Evolutionary conservation across 2,113 vertebrate genomes (phyloP), one percentile per base, ranked within the genome.

Genomic region (Parotia lawesii): DNA sequence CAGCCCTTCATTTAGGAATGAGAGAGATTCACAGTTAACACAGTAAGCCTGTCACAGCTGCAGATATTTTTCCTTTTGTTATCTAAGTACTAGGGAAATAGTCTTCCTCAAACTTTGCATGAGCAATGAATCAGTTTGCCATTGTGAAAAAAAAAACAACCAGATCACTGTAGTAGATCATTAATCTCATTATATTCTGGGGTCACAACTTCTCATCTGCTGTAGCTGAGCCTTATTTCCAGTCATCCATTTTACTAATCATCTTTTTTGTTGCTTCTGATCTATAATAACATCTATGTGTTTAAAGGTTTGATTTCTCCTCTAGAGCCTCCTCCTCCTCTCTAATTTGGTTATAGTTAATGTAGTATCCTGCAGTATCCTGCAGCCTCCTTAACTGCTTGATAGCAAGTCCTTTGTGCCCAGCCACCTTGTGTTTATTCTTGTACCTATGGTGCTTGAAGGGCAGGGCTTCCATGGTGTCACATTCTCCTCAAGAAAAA

Each of bases 1-100:
- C 35, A 85, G 87, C 67, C 71, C 62, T 97, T 95, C 91, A 74
- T 73, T 73, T 73, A 79, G 38, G 37, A 91, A 93, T 62, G 61
- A 81, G 72, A 83, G 73, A 80, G 77, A 79, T 62, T 91, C 91
- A 95, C 71, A 91, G 47, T 83, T 85, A 87, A 66, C 4, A 15
- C 54, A 51, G 33, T 65, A 82, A 71, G 61, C 33, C 69, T 86
- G 37, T 48, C 69, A 89, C 85, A 95, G 90, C 85, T 94, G 93
- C 90, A 86, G 91, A 71, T 57, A 62, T 73, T 94, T 91, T 79
- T 69, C 67, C 67, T 82, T 85, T 80, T 1, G 0, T 76, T 91
- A 70, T 87, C 75, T 84, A 37, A 85, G 85, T 89, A 71, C 67
- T 76, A 85, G 48, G 72, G 56, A 91, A 89, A 92, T 71, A 35